A percentile compares a stretch with the other conserved stretches of the same genome.
These are phyloP conservation scores for Xylophagus ater DNA, from an alignment of 2,888 invertebrate species.

Conservation along the genomic window DNA sequence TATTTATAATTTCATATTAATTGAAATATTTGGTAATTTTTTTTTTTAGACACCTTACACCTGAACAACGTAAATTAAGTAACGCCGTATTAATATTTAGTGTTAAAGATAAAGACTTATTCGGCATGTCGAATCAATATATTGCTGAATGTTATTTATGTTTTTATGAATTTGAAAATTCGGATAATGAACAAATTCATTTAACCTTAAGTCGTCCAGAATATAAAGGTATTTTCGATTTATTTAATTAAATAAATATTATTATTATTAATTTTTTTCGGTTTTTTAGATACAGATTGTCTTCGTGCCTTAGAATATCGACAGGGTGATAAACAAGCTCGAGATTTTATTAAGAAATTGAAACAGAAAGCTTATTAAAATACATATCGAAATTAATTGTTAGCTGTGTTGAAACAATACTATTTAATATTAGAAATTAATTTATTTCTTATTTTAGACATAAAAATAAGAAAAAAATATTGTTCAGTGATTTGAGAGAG, in stretches of 20 bases:
- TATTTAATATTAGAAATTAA: too few species aligned
- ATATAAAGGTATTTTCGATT: conserved; percentile 45
- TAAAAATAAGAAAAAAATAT: too few species aligned
- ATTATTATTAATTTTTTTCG: conserved; percentile 10
- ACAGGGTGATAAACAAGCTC: conserved; percentile 78
- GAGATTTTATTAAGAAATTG: conserved; percentile 76
- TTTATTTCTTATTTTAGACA: too few species aligned
- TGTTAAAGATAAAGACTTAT: conserved; percentile 91
- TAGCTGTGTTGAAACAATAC: too few species aligned
- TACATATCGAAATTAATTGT: too few species aligned
- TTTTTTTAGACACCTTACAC: conserved; percentile 50
- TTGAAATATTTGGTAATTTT: too few species aligned
- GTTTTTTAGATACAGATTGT: conserved; percentile 51
- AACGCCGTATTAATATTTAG: conserved; percentile 76
- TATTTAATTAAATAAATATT: conserved; percentile 7
- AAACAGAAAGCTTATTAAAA: conserved; percentile 49
- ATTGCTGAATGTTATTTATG: conserved; percentile 87
- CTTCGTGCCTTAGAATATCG: conserved; percentile 69
- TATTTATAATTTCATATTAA: too few species aligned
- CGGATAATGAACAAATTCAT: conserved; percentile 58
- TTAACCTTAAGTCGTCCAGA: conserved; percentile 60
- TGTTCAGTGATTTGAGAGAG: too few species aligned
- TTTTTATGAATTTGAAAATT: conserved; percentile 60
- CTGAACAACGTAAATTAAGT: conserved; percentile 55
- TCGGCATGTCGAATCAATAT: conserved; percentile 84